Evolutionary conservation across 2,113 vertebrate species (phyloP), one percentile per base, ranked within the genome.

Genomic region (Notiomystis cincta): DNA sequence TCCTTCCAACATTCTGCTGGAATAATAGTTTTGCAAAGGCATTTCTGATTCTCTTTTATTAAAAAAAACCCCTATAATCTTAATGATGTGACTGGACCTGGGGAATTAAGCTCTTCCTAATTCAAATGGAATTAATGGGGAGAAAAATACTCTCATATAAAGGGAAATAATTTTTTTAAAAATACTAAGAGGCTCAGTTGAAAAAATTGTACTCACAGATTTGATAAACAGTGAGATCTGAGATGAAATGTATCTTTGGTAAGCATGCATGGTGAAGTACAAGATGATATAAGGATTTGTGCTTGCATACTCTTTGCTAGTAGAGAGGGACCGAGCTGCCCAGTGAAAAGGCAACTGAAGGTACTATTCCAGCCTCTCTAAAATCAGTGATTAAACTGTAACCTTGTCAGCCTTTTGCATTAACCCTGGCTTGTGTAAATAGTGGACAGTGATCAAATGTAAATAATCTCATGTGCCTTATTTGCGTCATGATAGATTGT

Each of bases 401-500:
- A 8, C 77, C 44, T 48, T 0, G 0, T 82, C 71, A 90, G 28
- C 51, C 40, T 73, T 96, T 67, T 91, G 48, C 57, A 91, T 95
- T 85, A 94, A 85, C 76, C 37, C 72, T 20, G 8, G 8, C 44
- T 96, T 96, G 64, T 76, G 80, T 90, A 93, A 91, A 96, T 56
- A 76, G 44, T 75, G 91, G 71, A 17, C 91, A 93, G 83, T 95
- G 95, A 94, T 85, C 77, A 77, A 96, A 93, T 82, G 93, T 91
- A 94, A 90, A 93, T 95, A 91, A 88, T 81, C 95, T 83, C 47
- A 48, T 66, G 40, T 61, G 30, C 83, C 53, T 92, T 56, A 78
- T 86, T 97, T 97, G 79, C 48, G 9, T 88, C 83, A 83, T 84
- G 93, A 89, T 93, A 82, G 75, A 87, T 95, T 90, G 92, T 94